Percentiles rank a stretch among this genome's conserved stretches.
phyloP scores from a whole-genome alignment of 1,140 invertebrate genomes.

The Caerostris extrusa region DNA sequence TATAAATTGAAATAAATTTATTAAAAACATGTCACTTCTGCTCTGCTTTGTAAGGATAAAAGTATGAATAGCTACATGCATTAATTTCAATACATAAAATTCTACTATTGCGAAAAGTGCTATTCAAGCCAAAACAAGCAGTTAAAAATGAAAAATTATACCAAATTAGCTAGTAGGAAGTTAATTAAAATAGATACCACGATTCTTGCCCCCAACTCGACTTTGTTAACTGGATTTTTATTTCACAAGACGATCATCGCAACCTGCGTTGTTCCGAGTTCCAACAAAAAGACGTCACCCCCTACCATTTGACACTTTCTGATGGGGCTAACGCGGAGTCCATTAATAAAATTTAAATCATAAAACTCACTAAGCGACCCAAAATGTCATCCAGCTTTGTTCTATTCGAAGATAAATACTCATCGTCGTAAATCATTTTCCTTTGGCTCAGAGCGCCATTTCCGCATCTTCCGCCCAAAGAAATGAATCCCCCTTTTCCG shows the following conservation, averaged over 20 bases:
- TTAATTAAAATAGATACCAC: no score
- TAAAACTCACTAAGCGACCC: conserved; percentile 3
- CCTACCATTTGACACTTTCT: neutral
- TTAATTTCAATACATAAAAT: no score
- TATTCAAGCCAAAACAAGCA: no score
- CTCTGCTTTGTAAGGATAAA: no score
- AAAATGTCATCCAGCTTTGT: conserved; percentile 33
- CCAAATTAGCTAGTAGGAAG: no score
- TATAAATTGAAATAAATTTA: no score
- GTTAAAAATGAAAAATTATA: no score
- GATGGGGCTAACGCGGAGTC: neutral
- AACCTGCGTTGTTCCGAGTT: neutral
- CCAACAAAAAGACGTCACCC: neutral
- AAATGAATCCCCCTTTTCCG: neutral
- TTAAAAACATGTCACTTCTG: no score
- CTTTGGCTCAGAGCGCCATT: neutral
- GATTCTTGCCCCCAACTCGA: no score
- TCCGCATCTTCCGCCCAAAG: neutral
- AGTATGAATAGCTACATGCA: no score
- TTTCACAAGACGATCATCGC: neutral
- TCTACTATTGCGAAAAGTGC: no score
- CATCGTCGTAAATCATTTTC: conserved; percentile 30
- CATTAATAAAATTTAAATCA: conserved; percentile 62
- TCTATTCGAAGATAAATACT: conserved; percentile 30
- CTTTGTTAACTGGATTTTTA: no score